Conservation (phyloP, 2,888 invertebrate genomes). For the Ochropleura plecta region DNA sequence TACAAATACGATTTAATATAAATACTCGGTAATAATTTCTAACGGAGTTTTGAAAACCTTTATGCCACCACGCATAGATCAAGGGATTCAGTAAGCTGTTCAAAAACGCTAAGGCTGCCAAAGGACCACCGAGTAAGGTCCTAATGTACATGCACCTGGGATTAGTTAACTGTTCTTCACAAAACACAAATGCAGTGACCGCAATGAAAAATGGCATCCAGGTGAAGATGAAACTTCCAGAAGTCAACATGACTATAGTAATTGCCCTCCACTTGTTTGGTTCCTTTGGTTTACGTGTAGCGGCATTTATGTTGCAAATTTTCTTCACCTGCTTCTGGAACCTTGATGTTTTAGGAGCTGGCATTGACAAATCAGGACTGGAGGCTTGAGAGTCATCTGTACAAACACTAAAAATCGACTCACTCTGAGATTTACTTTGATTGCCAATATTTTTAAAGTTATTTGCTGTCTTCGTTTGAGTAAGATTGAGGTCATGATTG, state of each 20-base stretch:
- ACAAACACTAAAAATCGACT: conserved; percentile 78
- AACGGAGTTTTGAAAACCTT: conserved; percentile 90
- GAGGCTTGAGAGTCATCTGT: conserved; percentile 74
- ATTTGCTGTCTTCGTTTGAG: conserved; percentile 55
- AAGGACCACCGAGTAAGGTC: conserved; percentile 89
- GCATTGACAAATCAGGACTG: conserved; percentile 62
- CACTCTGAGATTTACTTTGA: conserved; percentile 61
- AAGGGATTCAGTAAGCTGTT: conserved; percentile 92
- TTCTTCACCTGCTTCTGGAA: conserved; percentile 59
- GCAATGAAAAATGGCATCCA: conserved; percentile 92
- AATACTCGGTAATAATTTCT: conserved; percentile 77
- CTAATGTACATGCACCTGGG: conserved; percentile 86
- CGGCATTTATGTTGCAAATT: conserved; percentile 54
- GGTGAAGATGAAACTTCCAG: conserved; percentile 91
- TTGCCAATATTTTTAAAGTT: conserved; percentile 56
- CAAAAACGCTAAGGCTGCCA: conserved; percentile 91
- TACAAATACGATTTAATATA: conserved; percentile 68
- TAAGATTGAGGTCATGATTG: conserved; percentile 73
- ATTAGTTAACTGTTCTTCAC: conserved; percentile 85
- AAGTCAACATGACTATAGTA: conserved; percentile 91
- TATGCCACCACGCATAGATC: conserved; percentile 94
- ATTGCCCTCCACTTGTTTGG: conserved; percentile 91
- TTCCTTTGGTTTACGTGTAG: conserved; percentile 73
- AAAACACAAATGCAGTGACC: conserved; percentile 89
- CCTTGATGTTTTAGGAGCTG: conserved; percentile 55